Base-by-base conservation (phyloP, 2,113 vertebrate species). In the Brienomyrus brachyistius region DNA sequence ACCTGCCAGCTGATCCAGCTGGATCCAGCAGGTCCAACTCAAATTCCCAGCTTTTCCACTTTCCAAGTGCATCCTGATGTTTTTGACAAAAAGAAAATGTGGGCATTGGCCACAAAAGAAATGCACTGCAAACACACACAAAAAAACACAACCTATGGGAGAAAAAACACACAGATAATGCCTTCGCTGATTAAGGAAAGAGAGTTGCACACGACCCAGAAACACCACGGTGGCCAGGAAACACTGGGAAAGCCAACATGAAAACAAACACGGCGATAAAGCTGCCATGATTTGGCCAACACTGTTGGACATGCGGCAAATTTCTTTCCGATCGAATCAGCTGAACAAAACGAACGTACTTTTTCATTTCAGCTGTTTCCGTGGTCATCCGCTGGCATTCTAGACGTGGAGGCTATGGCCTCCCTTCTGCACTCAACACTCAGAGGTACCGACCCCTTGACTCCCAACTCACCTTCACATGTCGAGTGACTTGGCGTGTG, bases 381-480 rank as follows among this genome's bases (percentile, higher is more conserved):
- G 4, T 48, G 82, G 82, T n/a, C 82, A 48, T 45, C 45, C 82
- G 7, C 82, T 48, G 74, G 74, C 35, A 43, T 80, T 80, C 31
- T 80, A 40, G 74, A 19, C 74, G 35, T 80, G 31, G 13, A 80
- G 35, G 35, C 74, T 15, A 80, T 43, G 23, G 19, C 82, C 77
- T 82, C 77, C 5, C 17, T 82, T 17, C 8, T 21, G 43, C 45
- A 84, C 82, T 19, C 82, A 80, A 80, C 74, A 47, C 43, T 40
- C 27, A 17, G 31, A 17, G 13, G 27, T 9, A 59, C 54, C 4
- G 9, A 86, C 86, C 86, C 31, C 52, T 15, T 62, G 54, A 52
- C 52, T 54, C 19, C 56, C 62, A 23, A 90, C 90, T 90, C 62
- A 89, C 90, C 90, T 90, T 89, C 47, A 89, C 88, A 90, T 83